A percentile compares a stretch with the other conserved stretches of the same genome.
Evolutionary conservation across 1,140 invertebrate genomes (phyloP).

Genomic region (Apocrypta bakeri): DNA sequence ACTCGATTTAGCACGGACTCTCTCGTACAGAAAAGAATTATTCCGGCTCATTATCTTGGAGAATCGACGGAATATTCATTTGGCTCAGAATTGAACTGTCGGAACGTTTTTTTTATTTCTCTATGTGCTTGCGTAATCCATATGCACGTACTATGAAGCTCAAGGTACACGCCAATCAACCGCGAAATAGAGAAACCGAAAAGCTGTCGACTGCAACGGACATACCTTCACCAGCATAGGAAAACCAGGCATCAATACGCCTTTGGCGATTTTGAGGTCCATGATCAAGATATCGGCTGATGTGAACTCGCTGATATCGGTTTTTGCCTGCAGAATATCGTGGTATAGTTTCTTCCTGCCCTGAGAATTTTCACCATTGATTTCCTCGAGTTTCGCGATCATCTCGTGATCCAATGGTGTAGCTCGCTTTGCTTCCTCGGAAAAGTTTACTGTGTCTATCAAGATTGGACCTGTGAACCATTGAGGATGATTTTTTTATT

Average conservation of each 20-base stretch:
- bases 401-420: constrained; percentile 78
- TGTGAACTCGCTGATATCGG: constrained; percentile 75
- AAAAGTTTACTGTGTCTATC: constrained; percentile 83
- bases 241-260: constrained; percentile 77
- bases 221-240: constrained; percentile 74
- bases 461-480: constrained; percentile 80
- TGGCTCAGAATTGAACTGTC: not conserved
- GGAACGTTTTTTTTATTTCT: not conserved
- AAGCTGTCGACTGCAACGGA: constrained; percentile 32
- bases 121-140: too few species aligned
- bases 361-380: not conserved
- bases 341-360: constrained; percentile 70
- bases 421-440: constrained; percentile 76
- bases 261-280: constrained; percentile 78
- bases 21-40: not conserved
- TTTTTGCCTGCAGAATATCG: constrained; percentile 76
- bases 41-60: constrained; percentile 1
- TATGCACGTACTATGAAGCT: too few species aligned
- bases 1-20: not conserved
- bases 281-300: constrained; percentile 77
- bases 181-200: constrained; percentile 7
- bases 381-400: constrained; percentile 71
- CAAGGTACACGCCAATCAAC: not conserved
- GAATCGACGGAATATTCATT: constrained; percentile 7
- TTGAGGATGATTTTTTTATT: not conserved